These are phyloP conservation scores for Psilopsiagon aymara DNA, from an alignment of 2,113 vertebrate genomes.

Conservation along the genomic window DNA sequence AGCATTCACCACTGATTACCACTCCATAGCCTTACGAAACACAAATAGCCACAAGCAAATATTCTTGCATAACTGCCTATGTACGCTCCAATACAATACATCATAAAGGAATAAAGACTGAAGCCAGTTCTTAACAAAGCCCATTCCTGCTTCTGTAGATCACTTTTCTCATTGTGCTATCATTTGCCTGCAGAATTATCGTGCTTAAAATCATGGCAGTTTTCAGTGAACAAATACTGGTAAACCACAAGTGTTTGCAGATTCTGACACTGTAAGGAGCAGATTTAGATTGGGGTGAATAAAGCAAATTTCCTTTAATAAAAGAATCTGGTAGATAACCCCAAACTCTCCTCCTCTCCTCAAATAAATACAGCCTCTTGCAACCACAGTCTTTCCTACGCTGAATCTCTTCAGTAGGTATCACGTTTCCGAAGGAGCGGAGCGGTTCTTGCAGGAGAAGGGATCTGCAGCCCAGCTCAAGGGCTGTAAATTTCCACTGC, in stretches of 20 bases:
- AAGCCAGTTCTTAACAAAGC: neutral
- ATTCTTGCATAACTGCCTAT: neutral
- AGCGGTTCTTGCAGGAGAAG: conserved; percentile 49
- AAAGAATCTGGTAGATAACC: neutral
- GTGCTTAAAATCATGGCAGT: fast-evolving
- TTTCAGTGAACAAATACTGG: neutral
- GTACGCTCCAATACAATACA: neutral
- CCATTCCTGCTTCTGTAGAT: neutral
- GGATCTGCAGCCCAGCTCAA: neutral
- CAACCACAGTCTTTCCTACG: neutral
- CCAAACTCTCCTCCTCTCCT: neutral
- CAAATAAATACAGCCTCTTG: neutral
- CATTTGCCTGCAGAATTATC: neutral
- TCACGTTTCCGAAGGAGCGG: neutral
- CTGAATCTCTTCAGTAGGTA: neutral
- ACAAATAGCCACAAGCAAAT: neutral
- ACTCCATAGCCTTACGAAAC: neutral
- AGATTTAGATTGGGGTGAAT: neutral
- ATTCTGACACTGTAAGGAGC: neutral
- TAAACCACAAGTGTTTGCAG: neutral
- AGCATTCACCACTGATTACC: neutral
- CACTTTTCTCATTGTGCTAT: neutral
- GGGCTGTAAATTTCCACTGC: conserved; percentile 75
- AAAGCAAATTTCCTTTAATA: neutral
- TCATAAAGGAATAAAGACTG: neutral